Evolutionary conservation across 2,797 vertebrate genomes (phyloP), one percentile per base, ranked within the genome.

Genomic region (Peromyscus aztecus): DNA sequence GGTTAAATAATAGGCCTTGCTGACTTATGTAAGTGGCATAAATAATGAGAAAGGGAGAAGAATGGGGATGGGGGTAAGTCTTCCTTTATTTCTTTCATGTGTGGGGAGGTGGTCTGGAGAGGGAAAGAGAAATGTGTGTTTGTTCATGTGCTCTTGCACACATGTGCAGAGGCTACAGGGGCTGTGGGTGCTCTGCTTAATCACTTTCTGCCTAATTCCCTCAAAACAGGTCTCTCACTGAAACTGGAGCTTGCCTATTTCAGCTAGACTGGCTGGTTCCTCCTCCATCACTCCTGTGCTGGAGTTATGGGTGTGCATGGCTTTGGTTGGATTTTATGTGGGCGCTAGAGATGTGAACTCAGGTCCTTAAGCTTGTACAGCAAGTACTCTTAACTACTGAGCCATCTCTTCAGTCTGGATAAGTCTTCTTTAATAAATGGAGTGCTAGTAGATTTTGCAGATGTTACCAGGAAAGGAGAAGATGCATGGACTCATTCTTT

Each of bases 1-100:
- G 49, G 71, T 90, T 65, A 88, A 94, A 21, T 91, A 85, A 55
- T 63, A 46, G 19, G 43, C 57, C 61, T 95, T 52, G 73, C 46
- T 90, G 59, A 77, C 49, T 71, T 73, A 23, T 6, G 27, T 77
- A 67, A 88, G 67, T 63, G 85, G 12, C 46, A 84, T 57, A 92
- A 80, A 57, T 75, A 77, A 78, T 77, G 92, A 75, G 37, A 80
- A 87, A 71, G 3, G 55, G 37, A 69, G 7, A 73, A 40, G 40
- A 81, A n/a, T 57, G 67, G 52, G 37, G 14, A 14, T 65, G 90
- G 91, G 46, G 65, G 52, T 31, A 2, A 19, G 27, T 71, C 73
- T 57, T 63, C 55, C 65, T 85, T 57, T 55, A 37, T 57, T 73
- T 21, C n/a, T 57, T 86, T 27, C 34, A 2, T 59, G 52, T 75